Conservation (phyloP, 2,888 invertebrate genomes). For the Thereva unica region DNA sequence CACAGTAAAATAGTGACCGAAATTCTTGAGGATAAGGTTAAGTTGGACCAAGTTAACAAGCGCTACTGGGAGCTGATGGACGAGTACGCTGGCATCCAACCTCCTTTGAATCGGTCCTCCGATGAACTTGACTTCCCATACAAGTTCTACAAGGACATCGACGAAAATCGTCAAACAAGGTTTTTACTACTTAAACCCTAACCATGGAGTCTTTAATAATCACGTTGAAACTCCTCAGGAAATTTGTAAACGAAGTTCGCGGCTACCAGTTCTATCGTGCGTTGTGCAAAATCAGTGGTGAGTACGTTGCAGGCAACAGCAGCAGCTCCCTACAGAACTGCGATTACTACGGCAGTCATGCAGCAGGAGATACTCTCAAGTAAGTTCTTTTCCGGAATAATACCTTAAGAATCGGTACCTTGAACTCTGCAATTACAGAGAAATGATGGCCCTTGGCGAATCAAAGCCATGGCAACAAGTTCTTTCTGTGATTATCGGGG, state of each 20-base stretch:
- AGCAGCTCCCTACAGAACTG: conserved; percentile 66
- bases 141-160: conserved; percentile 64
- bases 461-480: conserved; percentile 67
- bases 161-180: conserved; percentile 47
- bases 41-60: no score
- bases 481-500: conserved; percentile 56
- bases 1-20: no score
- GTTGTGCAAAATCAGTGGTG: conserved; percentile 66
- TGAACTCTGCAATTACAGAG: conserved; percentile 49
- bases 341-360: conserved; percentile 67
- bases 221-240: conserved; percentile 58
- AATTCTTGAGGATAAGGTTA: no score
- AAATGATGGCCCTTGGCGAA: conserved; percentile 62
- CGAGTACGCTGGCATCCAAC: conserved; percentile 65
- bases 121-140: conserved; percentile 72
- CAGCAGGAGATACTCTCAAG: conserved; percentile 63
- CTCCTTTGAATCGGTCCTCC: conserved; percentile 64
- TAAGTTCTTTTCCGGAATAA: conserved; percentile 30
- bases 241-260: conserved; percentile 74
- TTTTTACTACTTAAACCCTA: conserved; percentile 16
- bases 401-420: conserved; percentile 42
- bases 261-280: conserved; percentile 67
- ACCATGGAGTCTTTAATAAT: no score
- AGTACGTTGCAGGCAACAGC: conserved; percentile 63
- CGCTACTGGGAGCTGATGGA: conserved; percentile 58